A percentile compares a stretch with the other conserved stretches of the same genome.
Evolutionary conservation across 1,140 invertebrate species (phyloP).

Genomic region (Sogatella furcifera): DNA sequence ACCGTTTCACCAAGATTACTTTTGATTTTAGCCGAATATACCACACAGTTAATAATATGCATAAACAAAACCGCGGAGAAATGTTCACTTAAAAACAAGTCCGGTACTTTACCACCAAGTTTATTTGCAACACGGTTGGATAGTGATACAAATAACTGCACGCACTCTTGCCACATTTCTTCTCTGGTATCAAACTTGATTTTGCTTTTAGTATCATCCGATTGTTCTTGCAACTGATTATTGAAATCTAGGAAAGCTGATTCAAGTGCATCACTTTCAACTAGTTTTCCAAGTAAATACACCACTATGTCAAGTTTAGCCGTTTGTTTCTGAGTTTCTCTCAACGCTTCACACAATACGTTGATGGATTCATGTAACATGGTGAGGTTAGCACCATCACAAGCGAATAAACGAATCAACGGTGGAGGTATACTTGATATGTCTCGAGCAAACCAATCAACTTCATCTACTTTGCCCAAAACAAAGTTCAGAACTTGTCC

Average conservation of each 20-base stretch:
- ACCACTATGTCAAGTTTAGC: conserved; percentile 28
- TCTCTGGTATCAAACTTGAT: conserved; percentile 8
- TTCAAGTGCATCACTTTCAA: conserved; percentile 44
- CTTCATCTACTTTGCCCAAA: not conserved
- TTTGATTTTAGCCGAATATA: conserved; percentile 39
- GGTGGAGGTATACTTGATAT: not conserved
- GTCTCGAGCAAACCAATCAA: not conserved
- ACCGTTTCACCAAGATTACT: conserved; percentile 30
- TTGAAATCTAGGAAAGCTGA: conserved; percentile 32
- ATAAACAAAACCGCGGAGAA: conserved; percentile 46
- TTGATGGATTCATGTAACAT: conserved; percentile 39
- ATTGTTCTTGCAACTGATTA: conserved; percentile 1
- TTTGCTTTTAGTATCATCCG: not conserved
- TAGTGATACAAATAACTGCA: conserved; percentile 50
- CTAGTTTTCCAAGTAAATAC: conserved; percentile 35
- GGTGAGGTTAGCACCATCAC: conserved; percentile 38
- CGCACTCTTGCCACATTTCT: conserved; percentile 38
- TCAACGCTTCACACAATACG: conserved; percentile 36
- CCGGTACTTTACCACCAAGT: conserved; percentile 39
- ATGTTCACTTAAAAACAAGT: conserved; percentile 43
- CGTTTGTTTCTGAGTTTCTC: conserved; percentile 22
- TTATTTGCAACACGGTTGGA: conserved; percentile 56
- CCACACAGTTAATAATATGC: conserved; percentile 44
- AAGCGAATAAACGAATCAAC: conserved; percentile 13
- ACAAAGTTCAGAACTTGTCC: conserved; percentile 7